Conservation (phyloP, 2,797 vertebrate genomes). For the Astyanax mexicanus region DNA sequence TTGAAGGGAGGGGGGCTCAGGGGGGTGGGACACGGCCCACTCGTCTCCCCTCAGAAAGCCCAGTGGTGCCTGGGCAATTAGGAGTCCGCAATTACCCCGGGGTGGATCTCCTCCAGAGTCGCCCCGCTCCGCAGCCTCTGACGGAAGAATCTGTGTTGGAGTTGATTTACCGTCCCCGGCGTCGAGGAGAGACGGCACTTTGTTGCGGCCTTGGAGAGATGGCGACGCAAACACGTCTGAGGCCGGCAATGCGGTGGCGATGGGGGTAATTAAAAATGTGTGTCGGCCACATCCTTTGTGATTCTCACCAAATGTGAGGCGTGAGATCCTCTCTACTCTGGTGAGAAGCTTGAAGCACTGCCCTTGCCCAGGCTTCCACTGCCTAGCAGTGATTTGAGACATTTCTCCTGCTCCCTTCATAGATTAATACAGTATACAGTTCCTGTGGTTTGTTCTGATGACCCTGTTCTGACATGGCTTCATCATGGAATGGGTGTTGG, state of each 20-base stretch:
- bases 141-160: slow-evolving; percentile 57
- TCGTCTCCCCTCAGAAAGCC: slow-evolving; percentile 6
- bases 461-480: slow-evolving; percentile 25
- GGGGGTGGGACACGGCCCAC: background rate
- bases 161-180: slow-evolving; percentile 58
- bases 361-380: background rate
- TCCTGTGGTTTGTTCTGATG: slow-evolving; percentile 51
- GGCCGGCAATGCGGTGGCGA: slow-evolving; percentile 29
- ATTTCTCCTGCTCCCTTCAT: slow-evolving; percentile 21
- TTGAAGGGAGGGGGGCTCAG: slow-evolving; percentile 49
- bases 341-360: background rate
- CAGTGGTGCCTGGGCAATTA: slow-evolving; percentile 69
- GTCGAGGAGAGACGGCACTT: slow-evolving; percentile 45
- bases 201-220: slow-evolving; percentile 46
- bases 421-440: slow-evolving; percentile 6
- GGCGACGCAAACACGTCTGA: slow-evolving; percentile 51
- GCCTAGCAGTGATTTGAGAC: background rate
- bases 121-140: slow-evolving; percentile 58
- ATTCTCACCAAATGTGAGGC: slow-evolving; percentile 36
- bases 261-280: slow-evolving; percentile 55
- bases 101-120: slow-evolving; percentile 66
- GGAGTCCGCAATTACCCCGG: slow-evolving; percentile 72
- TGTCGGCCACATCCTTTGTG: slow-evolving; percentile 45
- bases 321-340: slow-evolving; percentile 27
- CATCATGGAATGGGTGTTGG: slow-evolving; percentile 17